These are phyloP conservation scores for Notodonta dromedarius DNA, from an alignment of 2,888 invertebrate genomes.

Conservation along the genomic window DNA sequence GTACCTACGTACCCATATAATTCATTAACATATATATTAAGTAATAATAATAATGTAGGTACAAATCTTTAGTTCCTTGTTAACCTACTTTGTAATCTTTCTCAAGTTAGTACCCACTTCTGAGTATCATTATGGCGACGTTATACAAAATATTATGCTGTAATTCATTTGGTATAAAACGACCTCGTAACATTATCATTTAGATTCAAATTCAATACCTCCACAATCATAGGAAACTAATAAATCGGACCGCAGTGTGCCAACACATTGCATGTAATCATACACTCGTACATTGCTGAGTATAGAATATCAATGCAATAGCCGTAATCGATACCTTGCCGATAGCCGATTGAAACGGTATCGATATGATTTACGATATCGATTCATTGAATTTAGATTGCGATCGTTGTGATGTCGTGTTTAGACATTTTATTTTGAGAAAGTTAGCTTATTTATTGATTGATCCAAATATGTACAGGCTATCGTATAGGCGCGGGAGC, in stretches of 20 bases:
- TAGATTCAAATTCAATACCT: slow-evolving; percentile 4
- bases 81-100: too few species aligned
- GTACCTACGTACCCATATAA: too few species aligned
- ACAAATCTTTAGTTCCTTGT: background rate
- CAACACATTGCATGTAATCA: slow-evolving; percentile 35
- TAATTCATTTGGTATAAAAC: background rate
- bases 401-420: background rate
- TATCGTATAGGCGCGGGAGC: too few species aligned
- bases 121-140: background rate
- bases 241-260: background rate
- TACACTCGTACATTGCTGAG: slow-evolving; percentile 34
- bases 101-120: too few species aligned
- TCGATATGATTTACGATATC: slow-evolving; percentile 27
- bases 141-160: background rate
- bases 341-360: slow-evolving; percentile 31
- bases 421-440: background rate
- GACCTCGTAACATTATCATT: background rate
- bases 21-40: too few species aligned
- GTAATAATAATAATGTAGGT: too few species aligned
- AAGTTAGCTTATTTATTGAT: too few species aligned
- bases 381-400: slow-evolving; percentile 28
- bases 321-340: slow-evolving; percentile 42
- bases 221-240: slow-evolving; percentile 6
- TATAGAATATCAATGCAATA: slow-evolving; percentile 46
- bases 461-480: too few species aligned